These are phyloP conservation scores for Eclectus roratus DNA, from an alignment of 2,113 vertebrate species.

Conservation along the genomic window DNA sequence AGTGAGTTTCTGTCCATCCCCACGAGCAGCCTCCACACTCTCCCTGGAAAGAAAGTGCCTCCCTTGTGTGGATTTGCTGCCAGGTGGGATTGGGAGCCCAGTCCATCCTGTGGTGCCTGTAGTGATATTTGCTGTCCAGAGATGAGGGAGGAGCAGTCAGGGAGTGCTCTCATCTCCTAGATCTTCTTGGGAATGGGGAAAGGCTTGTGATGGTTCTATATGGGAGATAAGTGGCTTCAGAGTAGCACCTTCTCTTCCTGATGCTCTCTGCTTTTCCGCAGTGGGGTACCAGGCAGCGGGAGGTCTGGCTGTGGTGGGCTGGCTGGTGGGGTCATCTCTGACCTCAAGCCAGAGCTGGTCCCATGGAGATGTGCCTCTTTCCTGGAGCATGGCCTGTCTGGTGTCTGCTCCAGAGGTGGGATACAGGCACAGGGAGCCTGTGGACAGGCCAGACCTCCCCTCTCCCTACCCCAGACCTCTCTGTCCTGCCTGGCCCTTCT, in stretches of 20 bases:
- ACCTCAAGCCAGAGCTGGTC: not conserved
- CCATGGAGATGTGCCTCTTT: not conserved
- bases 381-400: rapidly evolving
- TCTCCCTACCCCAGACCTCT: not conserved
- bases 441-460: not conserved
- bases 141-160: not conserved
- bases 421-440: not conserved
- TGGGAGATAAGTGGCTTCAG: not conserved
- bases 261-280: not conserved
- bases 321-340: not conserved
- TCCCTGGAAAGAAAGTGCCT: not conserved
- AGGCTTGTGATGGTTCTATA: not conserved
- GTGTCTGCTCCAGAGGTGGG: not conserved
- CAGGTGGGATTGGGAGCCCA: not conserved
- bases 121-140: not conserved
- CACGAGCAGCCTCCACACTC: not conserved
- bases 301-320: not conserved
- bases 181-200: not conserved
- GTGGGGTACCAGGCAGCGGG: not conserved
- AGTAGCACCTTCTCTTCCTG: not conserved
- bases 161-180: not conserved
- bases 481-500: not conserved
- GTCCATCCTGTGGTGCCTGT: not conserved
- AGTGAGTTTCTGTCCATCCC: not conserved
- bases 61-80: not conserved